Evolutionary conservation across 2,797 vertebrate genomes (phyloP), one percentile per base, ranked within the genome.

Genomic region (Myiotriccus ornatus): DNA sequence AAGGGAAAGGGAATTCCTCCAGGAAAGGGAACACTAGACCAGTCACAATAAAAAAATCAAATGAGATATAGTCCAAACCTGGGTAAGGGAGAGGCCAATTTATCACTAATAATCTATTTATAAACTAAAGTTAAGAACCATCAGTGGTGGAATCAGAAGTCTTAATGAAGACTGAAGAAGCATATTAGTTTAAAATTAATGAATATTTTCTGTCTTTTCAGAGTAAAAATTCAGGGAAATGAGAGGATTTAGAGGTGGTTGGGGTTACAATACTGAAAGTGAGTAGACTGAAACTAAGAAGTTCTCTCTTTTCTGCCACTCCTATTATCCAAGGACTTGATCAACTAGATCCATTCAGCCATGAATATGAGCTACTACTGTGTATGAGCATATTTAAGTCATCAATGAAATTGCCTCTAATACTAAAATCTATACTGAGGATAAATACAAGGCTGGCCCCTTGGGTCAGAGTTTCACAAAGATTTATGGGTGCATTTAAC

Each of bases 401-500:
- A 87, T 78, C 86, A 75, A 18, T 93, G 65, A 78, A 92, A 96
- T 86, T 92, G 37, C 55, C 20, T 62, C 24, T 23, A 30, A 24
- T 76, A 57, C 39, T 76, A 75, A 92, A 94, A 75, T 62, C 81
- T 13, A 50, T 84, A 76, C 32, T 71, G 62, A 78, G 86, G 70
- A 78, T 55, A 81, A 92, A 90, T 44, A 56, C 7, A 47, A 35
- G 57, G 24, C 39, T 69, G 43, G 35, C 75, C 50, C 35, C 67
- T 63, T 55, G 67, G 77, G 81, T 85, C 74, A 89, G 44, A 81
- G 5, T 47, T 62, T 68, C 50, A 39, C 55, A 44, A 46, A 73
- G 56, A 95, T 92, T 92, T 92, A 90, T 63, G 23, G 13, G 9
- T 78, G 24, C 43, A 60, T 92, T 95, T 92, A 71, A 57, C 62